Evolutionary conservation across 1,140 invertebrate genomes (phyloP).

Genomic region (Himalopsyche phryganea): DNA sequence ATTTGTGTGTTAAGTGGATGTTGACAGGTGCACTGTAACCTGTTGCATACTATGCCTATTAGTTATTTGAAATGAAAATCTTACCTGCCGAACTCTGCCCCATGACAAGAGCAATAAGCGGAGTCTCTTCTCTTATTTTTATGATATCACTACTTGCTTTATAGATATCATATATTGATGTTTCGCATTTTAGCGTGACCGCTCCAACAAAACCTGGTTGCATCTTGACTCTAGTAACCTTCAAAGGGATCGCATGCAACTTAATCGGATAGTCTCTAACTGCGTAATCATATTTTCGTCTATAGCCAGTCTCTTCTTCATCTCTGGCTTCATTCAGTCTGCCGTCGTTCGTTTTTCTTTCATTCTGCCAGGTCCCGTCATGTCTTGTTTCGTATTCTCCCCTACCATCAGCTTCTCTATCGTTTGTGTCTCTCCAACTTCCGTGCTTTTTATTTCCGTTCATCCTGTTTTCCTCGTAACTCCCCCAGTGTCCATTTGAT

Average conservation of each 20-base stretch:
- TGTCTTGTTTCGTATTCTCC: constrained; percentile 2
- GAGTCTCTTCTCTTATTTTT: constrained; percentile 28
- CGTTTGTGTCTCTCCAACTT: neutral
- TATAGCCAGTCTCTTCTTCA: neutral
- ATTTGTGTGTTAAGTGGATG: too few species aligned
- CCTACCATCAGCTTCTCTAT: constrained; percentile 5
- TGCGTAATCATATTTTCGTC: neutral
- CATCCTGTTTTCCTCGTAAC: neutral
- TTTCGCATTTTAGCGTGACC: constrained; percentile 26
- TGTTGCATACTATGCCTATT: too few species aligned
- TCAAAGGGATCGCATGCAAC: constrained; percentile 17
- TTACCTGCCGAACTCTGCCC: constrained; percentile 31
- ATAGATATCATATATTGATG: constrained; percentile 29
- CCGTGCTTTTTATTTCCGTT: too few species aligned
- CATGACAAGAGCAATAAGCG: constrained; percentile 31
- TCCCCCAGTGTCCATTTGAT: neutral
- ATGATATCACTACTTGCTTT: constrained; percentile 25
- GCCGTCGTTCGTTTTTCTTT: neutral
- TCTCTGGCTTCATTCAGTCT: constrained; percentile 9
- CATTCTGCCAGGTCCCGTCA: neutral
- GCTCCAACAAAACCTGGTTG: constrained; percentile 17
- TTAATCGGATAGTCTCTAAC: constrained; percentile 21
- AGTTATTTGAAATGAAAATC: too few species aligned
- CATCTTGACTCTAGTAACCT: constrained; percentile 25
- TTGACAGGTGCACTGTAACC: too few species aligned